phyloP scores from a whole-genome alignment of 2,113 vertebrate species.

The Campylomormyrus tamandua region DNA sequence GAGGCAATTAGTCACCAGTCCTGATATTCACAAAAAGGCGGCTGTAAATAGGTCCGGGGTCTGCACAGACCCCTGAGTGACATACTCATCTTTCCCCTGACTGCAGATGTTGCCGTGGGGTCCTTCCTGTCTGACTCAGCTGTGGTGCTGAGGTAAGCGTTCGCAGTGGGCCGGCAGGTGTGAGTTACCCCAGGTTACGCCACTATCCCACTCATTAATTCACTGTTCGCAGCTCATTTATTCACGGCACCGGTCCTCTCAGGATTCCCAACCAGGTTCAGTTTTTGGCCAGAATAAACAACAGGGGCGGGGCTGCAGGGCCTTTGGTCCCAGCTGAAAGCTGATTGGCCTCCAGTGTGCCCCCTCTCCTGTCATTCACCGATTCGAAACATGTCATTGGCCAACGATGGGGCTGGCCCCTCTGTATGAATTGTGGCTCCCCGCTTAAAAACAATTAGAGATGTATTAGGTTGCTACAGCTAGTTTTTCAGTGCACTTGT shows the following conservation, averaged over 20 bases:
- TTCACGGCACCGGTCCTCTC: not conserved
- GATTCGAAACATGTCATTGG: not conserved
- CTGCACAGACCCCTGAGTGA: conserved; percentile 34
- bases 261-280: not conserved
- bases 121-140: conserved; percentile 84
- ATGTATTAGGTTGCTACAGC: not conserved
- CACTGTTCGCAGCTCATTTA: not conserved
- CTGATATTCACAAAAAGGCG: not conserved
- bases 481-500: not conserved
- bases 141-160: conserved; percentile 78
- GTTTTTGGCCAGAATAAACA: not conserved
- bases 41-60: not conserved
- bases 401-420: not conserved
- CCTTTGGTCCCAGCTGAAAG: not conserved
- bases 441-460: not conserved
- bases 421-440: not conserved
- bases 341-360: not conserved
- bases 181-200: not conserved
- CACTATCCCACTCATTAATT: not conserved
- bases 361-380: not conserved
- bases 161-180: not conserved
- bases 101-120: conserved; percentile 84
- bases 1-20: not conserved
- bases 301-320: not conserved
- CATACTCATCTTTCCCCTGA: conserved; percentile 15